Base-by-base conservation (phyloP, 1,140 invertebrate genomes). In the Ptiloglossa arizonensis region DNA sequence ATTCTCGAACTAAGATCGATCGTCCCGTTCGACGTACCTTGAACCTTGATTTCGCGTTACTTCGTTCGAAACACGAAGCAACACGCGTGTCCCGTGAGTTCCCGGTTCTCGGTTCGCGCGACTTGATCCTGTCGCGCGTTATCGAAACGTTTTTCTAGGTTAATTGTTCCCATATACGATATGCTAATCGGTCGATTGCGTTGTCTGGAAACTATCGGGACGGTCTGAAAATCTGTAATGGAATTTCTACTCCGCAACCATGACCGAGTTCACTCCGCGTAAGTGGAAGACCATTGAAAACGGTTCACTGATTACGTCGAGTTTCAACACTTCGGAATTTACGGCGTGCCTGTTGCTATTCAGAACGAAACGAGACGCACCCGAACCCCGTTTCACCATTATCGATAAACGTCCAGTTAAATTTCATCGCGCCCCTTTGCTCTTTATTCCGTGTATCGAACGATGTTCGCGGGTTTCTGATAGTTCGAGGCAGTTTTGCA, bases 251-350 rank as follows among this genome's bases (percentile, higher is more conserved):
- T 15, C 27, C 0, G 29, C n/a, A 73, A 64, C 60, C 71, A 32
- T 73, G 71, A 73, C 59, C 71, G 48, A 73, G 48, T 54, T 73
- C 35, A 29, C 17, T 71, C 8, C 60, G 56, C 38, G 60, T 48
- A 60, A 72, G 44, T 17, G 24, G 38, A 73, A 24, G 48, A 54
- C 64, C 60, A 46, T 66, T 38, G 35, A 13, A 38, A 64, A 54
- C 63, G 70, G 15, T 50, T 63, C 60, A 54, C 60, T 66, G 71
- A 73, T 73, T 32, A 35, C 48, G 24, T 54, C 19, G 32, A 13
- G 35, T 64, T 73, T 60, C 48, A 54, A 50, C 38, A 27, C 8
- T 13, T 46, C 9, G 11, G 44, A 50, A 73, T 73, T 73, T 64
- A 64, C 60, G 71, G 41, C 35, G 22, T n/a, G 29, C 60, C 69